phyloP scores from a whole-genome alignment of 2,888 invertebrate species.

The Formica aserva region DNA sequence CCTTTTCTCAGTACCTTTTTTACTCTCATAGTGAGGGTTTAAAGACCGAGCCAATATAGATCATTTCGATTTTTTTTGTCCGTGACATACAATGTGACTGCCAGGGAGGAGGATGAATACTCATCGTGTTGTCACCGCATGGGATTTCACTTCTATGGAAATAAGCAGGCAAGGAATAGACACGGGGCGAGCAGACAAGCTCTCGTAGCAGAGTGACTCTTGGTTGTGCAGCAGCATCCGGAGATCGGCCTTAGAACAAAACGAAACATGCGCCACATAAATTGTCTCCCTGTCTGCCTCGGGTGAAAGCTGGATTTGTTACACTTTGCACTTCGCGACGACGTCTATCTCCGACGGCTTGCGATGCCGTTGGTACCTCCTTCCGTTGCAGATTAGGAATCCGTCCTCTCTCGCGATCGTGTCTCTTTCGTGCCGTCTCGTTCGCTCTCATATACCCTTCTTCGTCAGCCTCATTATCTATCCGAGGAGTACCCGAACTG shows the following conservation, averaged over 20 bases:
- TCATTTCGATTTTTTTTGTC: neutral
- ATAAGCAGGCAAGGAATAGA: conserved; percentile 69
- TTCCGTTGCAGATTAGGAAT: conserved; percentile 68
- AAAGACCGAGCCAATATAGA: neutral
- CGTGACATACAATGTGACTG: neutral
- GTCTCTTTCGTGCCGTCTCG: conserved; percentile 60
- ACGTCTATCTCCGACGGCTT: conserved; percentile 79
- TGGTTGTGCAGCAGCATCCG: conserved; percentile 75
- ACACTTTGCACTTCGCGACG: conserved; percentile 84
- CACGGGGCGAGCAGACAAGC: conserved; percentile 66
- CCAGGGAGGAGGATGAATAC: conserved; percentile 61
- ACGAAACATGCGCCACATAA: conserved; percentile 85
- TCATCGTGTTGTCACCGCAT: conserved; percentile 61
- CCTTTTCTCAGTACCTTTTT: neutral
- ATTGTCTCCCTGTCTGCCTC: conserved; percentile 84
- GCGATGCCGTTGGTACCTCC: conserved; percentile 61
- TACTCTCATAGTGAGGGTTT: neutral
- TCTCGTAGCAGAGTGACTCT: conserved; percentile 74
- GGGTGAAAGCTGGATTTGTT: conserved; percentile 86
- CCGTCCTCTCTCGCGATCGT: conserved; percentile 68
- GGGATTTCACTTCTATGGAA: conserved; percentile 74
- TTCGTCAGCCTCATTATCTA: conserved; percentile 73
- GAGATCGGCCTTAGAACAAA: conserved; percentile 81
- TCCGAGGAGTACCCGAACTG: conserved; percentile 64
- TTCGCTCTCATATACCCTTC: conserved; percentile 59